These are phyloP conservation scores for Macroramphosus scolopax DNA, from an alignment of 2,797 vertebrate genomes.

Conservation along the genomic window DNA sequence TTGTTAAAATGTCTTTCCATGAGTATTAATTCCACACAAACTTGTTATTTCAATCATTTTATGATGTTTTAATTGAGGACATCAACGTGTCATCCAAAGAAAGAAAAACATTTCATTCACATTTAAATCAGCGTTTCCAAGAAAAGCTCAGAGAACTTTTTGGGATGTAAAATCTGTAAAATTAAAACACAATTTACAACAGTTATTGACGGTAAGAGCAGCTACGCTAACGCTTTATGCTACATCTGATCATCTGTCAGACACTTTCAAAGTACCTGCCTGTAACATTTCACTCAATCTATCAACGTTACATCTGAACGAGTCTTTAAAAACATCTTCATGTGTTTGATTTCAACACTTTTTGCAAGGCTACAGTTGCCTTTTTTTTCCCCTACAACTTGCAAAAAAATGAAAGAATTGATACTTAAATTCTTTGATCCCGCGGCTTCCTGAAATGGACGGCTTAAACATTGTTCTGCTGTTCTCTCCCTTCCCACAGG, in stretches of 20 bases:
- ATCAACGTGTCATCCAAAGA: not conserved
- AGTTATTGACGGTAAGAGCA: constrained; percentile 12
- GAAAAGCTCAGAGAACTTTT: not conserved
- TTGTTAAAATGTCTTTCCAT: not conserved
- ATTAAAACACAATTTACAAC: constrained; percentile 14
- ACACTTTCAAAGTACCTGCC: too few species aligned
- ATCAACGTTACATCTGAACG: too few species aligned
- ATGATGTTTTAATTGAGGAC: too few species aligned
- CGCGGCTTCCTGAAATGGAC: constrained; percentile 65
- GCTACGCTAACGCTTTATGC: too few species aligned
- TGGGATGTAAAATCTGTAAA: constrained; percentile 4
- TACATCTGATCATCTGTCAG: too few species aligned
- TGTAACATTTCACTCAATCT: too few species aligned
- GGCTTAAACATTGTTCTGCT: constrained; percentile 67
- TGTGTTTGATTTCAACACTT: constrained; percentile 15
- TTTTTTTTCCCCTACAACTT: constrained; percentile 33
- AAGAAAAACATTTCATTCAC: not conserved
- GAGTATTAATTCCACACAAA: not conserved
- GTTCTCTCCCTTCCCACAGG: constrained; percentile 66
- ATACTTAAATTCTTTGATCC: constrained; percentile 68
- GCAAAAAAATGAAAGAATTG: constrained; percentile 54
- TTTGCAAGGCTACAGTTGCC: constrained; percentile 24
- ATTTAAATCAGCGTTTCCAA: not conserved
- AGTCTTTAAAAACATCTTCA: constrained; percentile 8
- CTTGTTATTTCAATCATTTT: too few species aligned